A percentile compares a stretch with the other conserved stretches of the same genome.
phyloP scores from a whole-genome alignment of 2,888 invertebrate genomes.

The Athalia circularis region DNA sequence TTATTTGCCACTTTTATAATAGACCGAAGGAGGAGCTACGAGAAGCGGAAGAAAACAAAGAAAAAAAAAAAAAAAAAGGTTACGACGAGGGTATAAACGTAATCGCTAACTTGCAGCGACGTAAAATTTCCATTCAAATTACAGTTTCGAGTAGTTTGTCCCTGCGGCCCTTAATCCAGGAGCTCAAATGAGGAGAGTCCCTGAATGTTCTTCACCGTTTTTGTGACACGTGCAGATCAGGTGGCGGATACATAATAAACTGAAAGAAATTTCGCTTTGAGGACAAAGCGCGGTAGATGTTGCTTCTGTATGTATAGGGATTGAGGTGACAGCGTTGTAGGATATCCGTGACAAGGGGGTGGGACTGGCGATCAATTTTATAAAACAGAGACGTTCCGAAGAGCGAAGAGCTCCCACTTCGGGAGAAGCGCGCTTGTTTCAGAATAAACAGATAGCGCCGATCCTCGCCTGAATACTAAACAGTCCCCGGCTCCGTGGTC shows the following conservation, averaged over 20 bases:
- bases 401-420: constrained; percentile 29
- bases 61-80: neutral
- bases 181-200: neutral
- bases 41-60: neutral
- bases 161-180: neutral
- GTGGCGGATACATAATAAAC: too few relatives aligned
- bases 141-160: constrained; percentile 27
- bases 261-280: too few relatives aligned
- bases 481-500: constrained; percentile 54
- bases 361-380: constrained; percentile 65
- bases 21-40: neutral
- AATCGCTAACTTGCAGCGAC: constrained; percentile 18
- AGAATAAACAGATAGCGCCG: constrained; percentile 71
- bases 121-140: constrained; percentile 37
- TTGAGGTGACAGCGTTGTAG: constrained; percentile 7
- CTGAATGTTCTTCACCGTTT: neutral
- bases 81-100: constrained; percentile 10
- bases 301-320: neutral
- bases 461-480: constrained; percentile 69
- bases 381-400: constrained; percentile 61
- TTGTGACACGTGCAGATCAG: neutral
- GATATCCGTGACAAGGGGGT: neutral
- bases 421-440: constrained; percentile 66
- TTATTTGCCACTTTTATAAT: neutral
- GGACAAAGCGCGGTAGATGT: too few relatives aligned